Evolutionary conservation across 2,797 vertebrate genomes (phyloP).

Genomic region (Catamblyrhynchus diadema): DNA sequence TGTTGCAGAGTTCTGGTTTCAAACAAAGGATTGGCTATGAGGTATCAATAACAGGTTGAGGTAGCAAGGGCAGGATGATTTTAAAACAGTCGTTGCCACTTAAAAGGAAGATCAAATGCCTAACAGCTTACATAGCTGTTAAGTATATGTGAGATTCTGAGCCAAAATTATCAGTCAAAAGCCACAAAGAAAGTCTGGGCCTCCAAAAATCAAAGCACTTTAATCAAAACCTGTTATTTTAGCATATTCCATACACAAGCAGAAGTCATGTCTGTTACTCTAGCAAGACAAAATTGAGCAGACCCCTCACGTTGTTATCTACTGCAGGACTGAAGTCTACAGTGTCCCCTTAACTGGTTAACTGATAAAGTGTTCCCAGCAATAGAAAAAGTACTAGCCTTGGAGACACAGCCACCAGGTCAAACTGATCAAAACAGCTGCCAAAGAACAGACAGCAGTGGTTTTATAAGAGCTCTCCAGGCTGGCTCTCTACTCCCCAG

Average conservation of each 20-base stretch:
- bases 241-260: background rate
- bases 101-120: background rate
- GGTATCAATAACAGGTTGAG: background rate
- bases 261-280: background rate
- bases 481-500: background rate
- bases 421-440: background rate
- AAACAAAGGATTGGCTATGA: background rate
- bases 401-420: background rate
- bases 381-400: background rate
- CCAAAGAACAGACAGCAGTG: background rate
- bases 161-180: background rate
- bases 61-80: background rate
- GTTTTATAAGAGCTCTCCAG: background rate
- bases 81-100: background rate
- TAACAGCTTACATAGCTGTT: background rate
- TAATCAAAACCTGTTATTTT: background rate
- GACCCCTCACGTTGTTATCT: background rate
- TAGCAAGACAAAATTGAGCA: background rate
- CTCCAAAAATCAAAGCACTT: background rate
- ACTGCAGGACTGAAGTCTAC: background rate
- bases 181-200: background rate
- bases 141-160: background rate
- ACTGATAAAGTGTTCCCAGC: background rate
- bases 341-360: background rate
- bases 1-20: background rate